phyloP scores from a whole-genome alignment of 2,888 invertebrate species.

The Apoderus coryli region DNA sequence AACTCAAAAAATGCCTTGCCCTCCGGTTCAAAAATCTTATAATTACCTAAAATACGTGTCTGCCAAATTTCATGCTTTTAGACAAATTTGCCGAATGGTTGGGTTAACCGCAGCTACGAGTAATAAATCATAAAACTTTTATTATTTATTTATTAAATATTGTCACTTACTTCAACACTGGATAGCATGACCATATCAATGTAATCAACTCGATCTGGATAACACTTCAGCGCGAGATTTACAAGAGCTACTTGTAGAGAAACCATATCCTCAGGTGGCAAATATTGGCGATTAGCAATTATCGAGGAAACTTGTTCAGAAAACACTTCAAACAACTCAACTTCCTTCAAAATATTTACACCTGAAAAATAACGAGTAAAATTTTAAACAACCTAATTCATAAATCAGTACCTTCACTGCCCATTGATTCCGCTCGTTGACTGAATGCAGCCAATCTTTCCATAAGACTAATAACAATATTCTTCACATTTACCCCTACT shows the following conservation, averaged over 20 bases:
- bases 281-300: constrained; percentile 82
- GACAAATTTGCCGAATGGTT: no score
- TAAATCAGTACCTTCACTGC: constrained; percentile 27
- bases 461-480: constrained; percentile 92
- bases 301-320: constrained; percentile 94
- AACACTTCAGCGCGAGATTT: constrained; percentile 91
- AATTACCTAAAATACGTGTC: no score
- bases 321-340: constrained; percentile 95
- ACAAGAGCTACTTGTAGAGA: constrained; percentile 89
- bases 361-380: constrained; percentile 17
- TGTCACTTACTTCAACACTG: constrained; percentile 47
- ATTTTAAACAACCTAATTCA: no score
- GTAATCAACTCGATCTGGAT: constrained; percentile 86
- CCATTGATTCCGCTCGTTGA: constrained; percentile 52
- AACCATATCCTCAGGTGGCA: constrained; percentile 92
- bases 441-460: constrained; percentile 78
- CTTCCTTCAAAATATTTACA: constrained; percentile 41
- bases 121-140: no score
- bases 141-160: no score
- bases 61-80: no score
- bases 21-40: no score
- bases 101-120: no score
- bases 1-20: no score
- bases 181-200: constrained; percentile 90
- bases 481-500: constrained; percentile 92